These are phyloP conservation scores for Exocentrus adspersus DNA, from an alignment of 2,888 invertebrate genomes.

Conservation along the genomic window DNA sequence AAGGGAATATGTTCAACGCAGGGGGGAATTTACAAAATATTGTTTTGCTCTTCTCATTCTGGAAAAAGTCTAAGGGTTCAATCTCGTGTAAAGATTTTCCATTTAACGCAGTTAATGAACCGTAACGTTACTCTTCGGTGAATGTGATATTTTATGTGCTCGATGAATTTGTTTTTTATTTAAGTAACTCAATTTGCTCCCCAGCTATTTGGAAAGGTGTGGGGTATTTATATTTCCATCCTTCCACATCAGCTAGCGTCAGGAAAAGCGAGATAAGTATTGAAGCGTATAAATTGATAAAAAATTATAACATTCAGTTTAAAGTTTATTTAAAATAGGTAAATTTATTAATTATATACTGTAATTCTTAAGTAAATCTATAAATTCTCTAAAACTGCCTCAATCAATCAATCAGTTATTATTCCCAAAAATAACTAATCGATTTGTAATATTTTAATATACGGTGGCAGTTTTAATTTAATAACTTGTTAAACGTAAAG, in stretches of 20 bases:
- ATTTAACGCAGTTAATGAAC: constrained; percentile 12
- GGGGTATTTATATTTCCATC: background rate
- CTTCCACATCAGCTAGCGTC: background rate
- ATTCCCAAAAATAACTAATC: too few species aligned
- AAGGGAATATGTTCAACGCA: constrained; percentile 39
- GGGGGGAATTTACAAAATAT: constrained; percentile 41
- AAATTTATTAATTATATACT: too few species aligned
- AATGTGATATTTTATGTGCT: constrained; percentile 16
- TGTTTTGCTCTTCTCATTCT: constrained; percentile 23
- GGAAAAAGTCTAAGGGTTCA: constrained; percentile 8
- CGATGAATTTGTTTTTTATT: constrained; percentile 20
- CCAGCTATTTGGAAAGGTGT: background rate
- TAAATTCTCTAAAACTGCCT: too few species aligned
- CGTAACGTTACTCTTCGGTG: background rate
- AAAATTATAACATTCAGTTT: too few species aligned
- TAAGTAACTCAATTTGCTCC: constrained; percentile 11
- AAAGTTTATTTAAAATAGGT: too few species aligned
- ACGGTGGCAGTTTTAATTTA: too few species aligned
- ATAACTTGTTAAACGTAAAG: too few species aligned
- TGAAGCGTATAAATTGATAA: too few species aligned
- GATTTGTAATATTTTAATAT: too few species aligned
- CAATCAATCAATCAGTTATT: too few species aligned
- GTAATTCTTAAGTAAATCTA: too few species aligned
- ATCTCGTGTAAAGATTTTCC: constrained; percentile 20
- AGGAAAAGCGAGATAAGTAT: background rate